A percentile compares a stretch with the other conserved stretches of the same genome.
phyloP scores from a whole-genome alignment of 2,888 invertebrate genomes.

The Netelia melanura region DNA sequence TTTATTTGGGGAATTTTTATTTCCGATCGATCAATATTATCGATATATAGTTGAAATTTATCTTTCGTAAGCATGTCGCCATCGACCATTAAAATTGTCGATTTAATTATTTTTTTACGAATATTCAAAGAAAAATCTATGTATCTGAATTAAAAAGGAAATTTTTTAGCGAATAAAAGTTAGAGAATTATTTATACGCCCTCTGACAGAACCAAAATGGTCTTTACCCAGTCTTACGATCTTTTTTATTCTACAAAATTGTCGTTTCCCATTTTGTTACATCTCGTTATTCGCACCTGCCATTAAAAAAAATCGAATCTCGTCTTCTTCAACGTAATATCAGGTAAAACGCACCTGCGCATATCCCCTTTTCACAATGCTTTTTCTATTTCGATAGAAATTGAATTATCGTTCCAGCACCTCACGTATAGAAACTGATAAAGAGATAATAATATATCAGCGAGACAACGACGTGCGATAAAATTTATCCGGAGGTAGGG shows the following conservation, averaged over 20 bases:
- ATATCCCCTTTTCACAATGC: neutral
- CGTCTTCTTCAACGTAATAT: neutral
- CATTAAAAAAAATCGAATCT: neutral
- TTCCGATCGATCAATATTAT: no score
- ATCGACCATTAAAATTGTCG: no score
- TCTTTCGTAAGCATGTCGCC: no score
- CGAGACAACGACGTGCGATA: constrained; percentile 62
- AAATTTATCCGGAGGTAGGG: neutral
- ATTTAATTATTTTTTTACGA: no score
- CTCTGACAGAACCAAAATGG: no score
- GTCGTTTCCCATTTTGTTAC: neutral
- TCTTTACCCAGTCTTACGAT: no score
- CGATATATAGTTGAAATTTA: no score
- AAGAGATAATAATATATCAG: neutral
- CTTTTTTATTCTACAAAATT: neutral
- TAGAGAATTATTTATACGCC: no score
- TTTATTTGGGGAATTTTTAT: no score
- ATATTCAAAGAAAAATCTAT: no score
- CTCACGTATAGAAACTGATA: neutral
- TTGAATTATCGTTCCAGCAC: constrained; percentile 22
- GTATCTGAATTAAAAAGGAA: no score
- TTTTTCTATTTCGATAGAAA: constrained; percentile 18
- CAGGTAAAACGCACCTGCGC: neutral
- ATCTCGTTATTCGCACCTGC: neutral
- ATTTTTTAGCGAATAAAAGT: no score